phyloP scores from a whole-genome alignment of 2,888 invertebrate genomes.

The Tuberolachnus salignus region DNA sequence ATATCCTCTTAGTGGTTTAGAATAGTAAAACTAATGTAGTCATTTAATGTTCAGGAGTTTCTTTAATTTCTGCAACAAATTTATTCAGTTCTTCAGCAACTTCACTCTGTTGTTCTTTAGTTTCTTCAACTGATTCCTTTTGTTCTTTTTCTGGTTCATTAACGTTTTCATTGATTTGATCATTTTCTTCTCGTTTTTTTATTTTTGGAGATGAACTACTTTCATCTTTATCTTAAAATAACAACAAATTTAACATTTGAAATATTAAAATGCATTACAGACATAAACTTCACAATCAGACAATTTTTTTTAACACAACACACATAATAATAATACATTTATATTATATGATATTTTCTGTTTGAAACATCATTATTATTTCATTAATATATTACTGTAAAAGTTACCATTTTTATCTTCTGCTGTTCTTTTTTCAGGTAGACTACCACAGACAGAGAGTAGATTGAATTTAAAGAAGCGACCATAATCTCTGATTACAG shows the following conservation, averaged over 20 bases:
- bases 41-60: slow-evolving; percentile 17
- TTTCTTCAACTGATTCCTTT: not conserved
- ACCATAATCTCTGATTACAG: slow-evolving; percentile 79
- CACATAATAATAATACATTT: too few species aligned
- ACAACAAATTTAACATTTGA: not conserved
- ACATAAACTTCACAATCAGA: too few species aligned
- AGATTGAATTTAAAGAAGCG: slow-evolving; percentile 85
- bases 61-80: not conserved
- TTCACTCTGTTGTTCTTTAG: not conserved
- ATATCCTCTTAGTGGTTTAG: too few species aligned
- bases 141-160: too few species aligned
- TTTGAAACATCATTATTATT: not conserved
- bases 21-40: not conserved
- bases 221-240: slow-evolving; percentile 13
- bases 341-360: too few species aligned
- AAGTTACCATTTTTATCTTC: slow-evolving; percentile 41
- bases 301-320: too few species aligned
- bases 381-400: too few species aligned
- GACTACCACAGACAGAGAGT: slow-evolving; percentile 64
- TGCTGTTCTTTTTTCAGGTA: slow-evolving; percentile 60
- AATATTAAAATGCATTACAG: not conserved
- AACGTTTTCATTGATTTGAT: not conserved
- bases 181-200: slow-evolving; percentile 22
- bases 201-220: slow-evolving; percentile 4
- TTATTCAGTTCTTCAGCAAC: not conserved